Conservation (phyloP, 2,888 invertebrate genomes). For the Heliconius aoede region DNA sequence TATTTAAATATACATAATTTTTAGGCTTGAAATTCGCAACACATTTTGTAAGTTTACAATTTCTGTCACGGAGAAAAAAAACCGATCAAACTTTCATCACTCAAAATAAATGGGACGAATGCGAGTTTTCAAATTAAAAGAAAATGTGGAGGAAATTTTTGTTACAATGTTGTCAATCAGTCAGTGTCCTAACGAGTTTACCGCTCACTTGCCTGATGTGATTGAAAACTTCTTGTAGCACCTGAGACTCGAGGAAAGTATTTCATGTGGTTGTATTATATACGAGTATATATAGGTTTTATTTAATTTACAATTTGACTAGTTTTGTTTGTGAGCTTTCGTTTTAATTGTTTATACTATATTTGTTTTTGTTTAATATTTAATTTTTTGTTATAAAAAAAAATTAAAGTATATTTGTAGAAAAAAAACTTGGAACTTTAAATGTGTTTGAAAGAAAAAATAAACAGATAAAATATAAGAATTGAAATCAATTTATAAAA, state of each 20-base stretch:
- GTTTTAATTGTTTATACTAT: background rate
- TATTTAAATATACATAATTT: no score
- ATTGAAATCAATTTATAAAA: no score
- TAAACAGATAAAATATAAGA: no score
- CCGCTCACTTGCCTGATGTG: slow-evolving; percentile 73
- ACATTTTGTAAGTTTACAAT: slow-evolving; percentile 16
- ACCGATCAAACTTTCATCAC: slow-evolving; percentile 40
- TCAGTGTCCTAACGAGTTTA: slow-evolving; percentile 66
- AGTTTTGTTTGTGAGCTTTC: background rate
- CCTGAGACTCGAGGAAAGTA: slow-evolving; percentile 64
- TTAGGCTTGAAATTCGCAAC: background rate
- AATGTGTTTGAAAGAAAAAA: no score
- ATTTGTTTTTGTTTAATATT: no score
- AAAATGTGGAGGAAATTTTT: slow-evolving; percentile 59
- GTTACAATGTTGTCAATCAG: slow-evolving; percentile 80
- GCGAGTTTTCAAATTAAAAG: slow-evolving; percentile 57
- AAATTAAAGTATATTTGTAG: no score
- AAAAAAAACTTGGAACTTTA: no score
- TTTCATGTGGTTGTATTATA: slow-evolving; percentile 30
- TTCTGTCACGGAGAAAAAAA: slow-evolving; percentile 36
- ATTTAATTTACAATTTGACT: slow-evolving; percentile 40
- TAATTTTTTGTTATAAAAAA: no score
- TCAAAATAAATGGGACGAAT: slow-evolving; percentile 62
- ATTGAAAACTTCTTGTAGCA: slow-evolving; percentile 78
- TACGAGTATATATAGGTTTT: slow-evolving; percentile 45